Conservation (phyloP, 2,797 vertebrate genomes). For the Microctenopoma stevenorrisi region DNA sequence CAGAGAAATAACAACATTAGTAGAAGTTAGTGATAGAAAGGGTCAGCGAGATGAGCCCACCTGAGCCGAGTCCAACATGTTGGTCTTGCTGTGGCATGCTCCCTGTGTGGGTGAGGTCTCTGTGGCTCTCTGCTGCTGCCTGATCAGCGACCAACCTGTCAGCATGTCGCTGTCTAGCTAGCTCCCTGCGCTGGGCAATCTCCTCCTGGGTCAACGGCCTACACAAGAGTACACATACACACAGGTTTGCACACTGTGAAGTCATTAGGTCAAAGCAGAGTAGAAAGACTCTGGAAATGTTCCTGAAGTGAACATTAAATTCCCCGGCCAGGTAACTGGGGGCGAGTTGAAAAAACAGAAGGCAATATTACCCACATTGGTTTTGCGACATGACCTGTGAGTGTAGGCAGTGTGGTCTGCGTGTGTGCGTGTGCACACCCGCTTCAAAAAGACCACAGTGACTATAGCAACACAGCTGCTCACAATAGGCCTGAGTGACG, state of each 20-base stretch:
- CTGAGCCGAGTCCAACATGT: slow-evolving; percentile 53
- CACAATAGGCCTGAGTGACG: slow-evolving; percentile 52
- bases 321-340: slow-evolving; percentile 11
- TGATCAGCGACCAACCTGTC: slow-evolving; percentile 84
- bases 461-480: slow-evolving; percentile 60
- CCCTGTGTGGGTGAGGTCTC: slow-evolving; percentile 44
- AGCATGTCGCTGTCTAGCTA: slow-evolving; percentile 87
- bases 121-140: slow-evolving; percentile 60
- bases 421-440: slow-evolving; percentile 1
- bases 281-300: background rate
- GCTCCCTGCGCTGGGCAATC: slow-evolving; percentile 87
- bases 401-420: slow-evolving; percentile 17
- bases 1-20: background rate
- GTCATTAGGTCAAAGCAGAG: background rate
- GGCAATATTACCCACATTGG: slow-evolving; percentile 33
- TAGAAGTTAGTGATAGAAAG: background rate
- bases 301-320: slow-evolving; percentile 12
- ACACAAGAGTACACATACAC: slow-evolving; percentile 2
- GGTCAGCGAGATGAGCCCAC: background rate
- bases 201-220: slow-evolving; percentile 92
- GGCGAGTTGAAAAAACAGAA: slow-evolving; percentile 38
- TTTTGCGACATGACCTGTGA: slow-evolving; percentile 34
- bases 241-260: background rate
- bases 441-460: slow-evolving; percentile 60
- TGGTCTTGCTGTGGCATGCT: slow-evolving; percentile 37